Percentiles rank a stretch among this genome's conserved stretches.
Conservation (phyloP, 1,140 invertebrate species). For the Drosophila arawakana region DNA sequence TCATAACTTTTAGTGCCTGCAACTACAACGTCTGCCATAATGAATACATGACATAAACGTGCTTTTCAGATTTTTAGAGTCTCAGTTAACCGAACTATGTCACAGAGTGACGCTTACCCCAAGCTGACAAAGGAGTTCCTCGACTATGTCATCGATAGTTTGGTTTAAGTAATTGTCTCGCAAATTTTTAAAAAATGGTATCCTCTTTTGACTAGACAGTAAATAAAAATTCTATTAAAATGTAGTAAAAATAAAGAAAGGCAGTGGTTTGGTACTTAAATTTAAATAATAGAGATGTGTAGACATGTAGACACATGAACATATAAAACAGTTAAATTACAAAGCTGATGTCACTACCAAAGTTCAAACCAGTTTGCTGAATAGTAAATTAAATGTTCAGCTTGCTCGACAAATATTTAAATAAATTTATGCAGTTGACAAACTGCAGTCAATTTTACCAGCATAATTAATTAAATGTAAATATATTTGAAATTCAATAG, state of each 20-base stretch:
- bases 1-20: constrained; percentile 64
- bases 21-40: constrained; percentile 47
- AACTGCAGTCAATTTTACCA: neutral
- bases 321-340: too few species aligned
- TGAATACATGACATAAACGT: constrained; percentile 64
- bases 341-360: too few species aligned
- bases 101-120: neutral
- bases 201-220: neutral
- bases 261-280: too few species aligned
- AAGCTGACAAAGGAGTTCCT: neutral
- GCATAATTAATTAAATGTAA: constrained; percentile 15
- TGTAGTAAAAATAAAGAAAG: too few species aligned
- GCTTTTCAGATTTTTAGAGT: constrained; percentile 47
- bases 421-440: neutral
- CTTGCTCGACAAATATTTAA: constrained; percentile 3
- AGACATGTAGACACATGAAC: too few species aligned
- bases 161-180: neutral
- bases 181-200: neutral
- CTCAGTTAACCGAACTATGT: constrained; percentile 1
- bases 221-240: too few species aligned
- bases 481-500: constrained; percentile 3
- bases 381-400: constrained; percentile 3
- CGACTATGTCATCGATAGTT: neutral
- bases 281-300: too few species aligned
- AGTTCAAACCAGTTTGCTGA: neutral